Conservation (phyloP, 2,113 vertebrate species). For the Hemichromis elongatus region DNA sequence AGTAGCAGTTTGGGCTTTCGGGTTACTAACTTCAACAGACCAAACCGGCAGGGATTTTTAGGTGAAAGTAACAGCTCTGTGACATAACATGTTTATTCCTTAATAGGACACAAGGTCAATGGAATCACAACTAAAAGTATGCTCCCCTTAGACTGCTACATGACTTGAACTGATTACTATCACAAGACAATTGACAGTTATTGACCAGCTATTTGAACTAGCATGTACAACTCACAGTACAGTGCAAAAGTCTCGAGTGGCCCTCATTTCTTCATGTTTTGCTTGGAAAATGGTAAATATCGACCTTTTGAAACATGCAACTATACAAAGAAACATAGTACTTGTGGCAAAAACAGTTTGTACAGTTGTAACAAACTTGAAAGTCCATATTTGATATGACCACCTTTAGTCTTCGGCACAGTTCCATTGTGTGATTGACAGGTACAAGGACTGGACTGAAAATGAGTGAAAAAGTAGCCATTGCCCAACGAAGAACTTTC, state of each 20-base stretch:
- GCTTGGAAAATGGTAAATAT: not conserved
- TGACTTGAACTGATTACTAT: not conserved
- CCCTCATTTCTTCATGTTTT: not conserved
- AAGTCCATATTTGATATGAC: not conserved
- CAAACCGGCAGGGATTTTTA: not conserved
- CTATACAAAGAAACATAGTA: not conserved
- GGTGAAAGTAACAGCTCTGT: not conserved
- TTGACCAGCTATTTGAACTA: not conserved
- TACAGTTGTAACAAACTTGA: not conserved
- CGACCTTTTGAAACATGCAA: not conserved
- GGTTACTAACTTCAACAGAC: not conserved
- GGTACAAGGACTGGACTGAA: not conserved
- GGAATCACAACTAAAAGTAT: not conserved
- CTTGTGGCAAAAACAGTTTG: not conserved
- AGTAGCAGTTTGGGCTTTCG: not conserved
- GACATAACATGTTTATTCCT: not conserved
- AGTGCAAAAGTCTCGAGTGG: not conserved
- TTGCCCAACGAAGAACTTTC: not conserved
- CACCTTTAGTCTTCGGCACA: not conserved
- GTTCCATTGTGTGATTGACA: not conserved
- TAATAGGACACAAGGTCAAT: not conserved
- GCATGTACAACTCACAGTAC: not conserved
- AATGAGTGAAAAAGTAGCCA: not conserved
- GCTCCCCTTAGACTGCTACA: not conserved
- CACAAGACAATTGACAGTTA: not conserved